Percentiles rank a stretch among this genome's conserved stretches.
These are phyloP conservation scores for roundworm (Caenorhabditis elegans) DNA, from an alignment of 1,140 invertebrate species.

Conservation along the genomic window WBcel235 BX284606.5:2480501-2481000, in stretches of 20 bases:
- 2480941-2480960: slow-evolving; percentile 64
- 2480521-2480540: too few species aligned
- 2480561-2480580: too few species aligned
- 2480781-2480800: neutral
- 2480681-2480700: neutral
- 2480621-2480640: slow-evolving; percentile 6
- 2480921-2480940: slow-evolving; percentile 64
- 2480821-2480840: neutral
- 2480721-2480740: too few species aligned
- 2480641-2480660: slow-evolving; percentile 21
- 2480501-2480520: neutral
- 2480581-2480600: neutral
- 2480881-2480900: neutral
- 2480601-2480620: neutral
- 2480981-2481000: neutral
- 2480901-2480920: slow-evolving; percentile 45
- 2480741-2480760: too few species aligned
- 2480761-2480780: neutral
- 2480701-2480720: too few species aligned
- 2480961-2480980: slow-evolving; percentile 53
- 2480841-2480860: neutral
- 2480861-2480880: slow-evolving; percentile 22
- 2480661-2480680: slow-evolving; percentile 28
- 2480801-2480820: neutral
- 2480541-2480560: too few species aligned